A percentile compares a stretch with the other conserved stretches of the same genome.
Conservation (phyloP, 2,113 vertebrate genomes). For the Oxyruncus cristatus region DNA sequence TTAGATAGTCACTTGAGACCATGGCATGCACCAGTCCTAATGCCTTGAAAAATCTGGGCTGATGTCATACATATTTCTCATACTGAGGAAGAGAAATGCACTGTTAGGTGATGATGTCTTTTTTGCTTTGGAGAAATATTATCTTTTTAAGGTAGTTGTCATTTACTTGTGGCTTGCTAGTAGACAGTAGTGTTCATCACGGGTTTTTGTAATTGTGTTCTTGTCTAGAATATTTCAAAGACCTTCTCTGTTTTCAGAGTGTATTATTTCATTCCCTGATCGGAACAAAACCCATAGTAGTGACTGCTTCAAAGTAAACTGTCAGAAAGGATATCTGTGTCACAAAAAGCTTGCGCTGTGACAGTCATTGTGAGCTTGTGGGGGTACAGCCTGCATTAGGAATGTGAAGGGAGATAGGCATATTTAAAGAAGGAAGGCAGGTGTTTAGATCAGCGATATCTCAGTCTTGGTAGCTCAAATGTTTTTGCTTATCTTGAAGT, state of each 20-base stretch:
- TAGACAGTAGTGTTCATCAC: background rate
- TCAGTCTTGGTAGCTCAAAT: background rate
- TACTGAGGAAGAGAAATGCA: background rate
- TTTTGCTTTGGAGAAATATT: background rate
- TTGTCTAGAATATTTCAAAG: background rate
- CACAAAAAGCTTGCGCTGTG: background rate
- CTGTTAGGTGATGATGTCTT: background rate
- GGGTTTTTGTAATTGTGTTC: background rate
- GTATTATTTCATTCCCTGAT: background rate
- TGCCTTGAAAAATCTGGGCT: background rate
- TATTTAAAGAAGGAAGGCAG: background rate
- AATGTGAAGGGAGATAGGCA: background rate
- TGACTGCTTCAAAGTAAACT: background rate
- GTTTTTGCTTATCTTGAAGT: background rate
- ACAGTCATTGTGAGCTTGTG: background rate
- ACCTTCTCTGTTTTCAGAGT: background rate
- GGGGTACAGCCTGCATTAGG: background rate
- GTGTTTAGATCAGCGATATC: background rate
- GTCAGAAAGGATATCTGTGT: background rate
- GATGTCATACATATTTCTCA: conserved; percentile 3
- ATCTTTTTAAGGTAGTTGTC: background rate
- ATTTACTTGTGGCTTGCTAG: background rate
- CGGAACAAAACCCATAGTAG: background rate
- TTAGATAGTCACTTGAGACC: background rate
- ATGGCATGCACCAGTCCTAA: background rate